Percentiles rank a stretch among this genome's conserved stretches.
Conservation (phyloP, 1,140 invertebrate species). For the Reticulitermes speratus region DNA sequence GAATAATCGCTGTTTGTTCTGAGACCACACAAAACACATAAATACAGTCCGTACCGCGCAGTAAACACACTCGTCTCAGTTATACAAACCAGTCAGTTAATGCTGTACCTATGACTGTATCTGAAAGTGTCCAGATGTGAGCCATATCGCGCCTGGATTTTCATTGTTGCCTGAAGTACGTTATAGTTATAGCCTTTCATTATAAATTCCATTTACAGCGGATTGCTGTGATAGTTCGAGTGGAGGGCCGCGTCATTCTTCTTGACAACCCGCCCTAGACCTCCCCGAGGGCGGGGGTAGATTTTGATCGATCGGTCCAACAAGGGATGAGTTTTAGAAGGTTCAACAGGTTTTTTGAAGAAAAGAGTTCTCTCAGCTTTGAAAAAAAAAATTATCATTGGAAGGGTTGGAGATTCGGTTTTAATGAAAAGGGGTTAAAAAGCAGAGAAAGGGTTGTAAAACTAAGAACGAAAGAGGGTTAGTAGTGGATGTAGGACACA, state of each 20-base stretch:
- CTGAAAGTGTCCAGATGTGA: conserved; percentile 7
- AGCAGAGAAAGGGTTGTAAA: conserved; percentile 3
- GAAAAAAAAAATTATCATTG: background rate
- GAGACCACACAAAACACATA: no score
- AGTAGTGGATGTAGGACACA: conserved; percentile 1
- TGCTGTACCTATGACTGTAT: background rate
- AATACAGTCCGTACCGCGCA: no score
- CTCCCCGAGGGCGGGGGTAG: background rate
- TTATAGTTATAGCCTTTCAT: background rate
- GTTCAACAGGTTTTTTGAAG: conserved; percentile 9
- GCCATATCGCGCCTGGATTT: background rate
- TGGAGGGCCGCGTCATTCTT: background rate
- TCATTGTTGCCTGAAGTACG: background rate
- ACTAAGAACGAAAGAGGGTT: conserved; percentile 4
- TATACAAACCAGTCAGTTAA: no score
- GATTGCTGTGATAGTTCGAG: conserved; percentile 12
- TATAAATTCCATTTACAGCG: background rate
- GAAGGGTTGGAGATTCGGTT: background rate
- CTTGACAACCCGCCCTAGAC: conserved; percentile 1
- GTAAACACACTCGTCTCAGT: no score
- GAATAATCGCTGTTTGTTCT: no score
- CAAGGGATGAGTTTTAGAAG: conserved; percentile 14
- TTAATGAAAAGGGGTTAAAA: conserved; percentile 15
- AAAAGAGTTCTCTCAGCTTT: conserved; percentile 2
- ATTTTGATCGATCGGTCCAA: conserved; percentile 4